A percentile compares a stretch with the other conserved stretches of the same genome.
Conservation (phyloP, 1,140 invertebrate genomes). For the Brachionus sp. region DNA sequence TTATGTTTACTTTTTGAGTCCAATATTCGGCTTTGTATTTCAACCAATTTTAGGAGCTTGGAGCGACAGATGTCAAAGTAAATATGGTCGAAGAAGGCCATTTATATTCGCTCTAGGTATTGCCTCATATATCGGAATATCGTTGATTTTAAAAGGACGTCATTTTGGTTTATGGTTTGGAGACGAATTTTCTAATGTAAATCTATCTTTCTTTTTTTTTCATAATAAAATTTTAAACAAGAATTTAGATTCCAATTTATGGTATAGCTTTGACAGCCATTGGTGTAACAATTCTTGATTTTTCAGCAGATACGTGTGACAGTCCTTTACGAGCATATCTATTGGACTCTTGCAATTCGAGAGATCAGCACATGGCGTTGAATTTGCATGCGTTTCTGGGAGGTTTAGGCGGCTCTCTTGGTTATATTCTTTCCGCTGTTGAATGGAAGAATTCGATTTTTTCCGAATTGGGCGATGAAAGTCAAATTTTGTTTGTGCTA, state of each 20-base stretch:
- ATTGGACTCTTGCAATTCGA: conserved; percentile 15
- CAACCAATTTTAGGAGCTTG: conserved; percentile 60
- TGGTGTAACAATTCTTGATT: conserved; percentile 18
- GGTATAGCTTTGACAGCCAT: conserved; percentile 18
- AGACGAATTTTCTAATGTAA: not conserved
- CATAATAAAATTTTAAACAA: not conserved
- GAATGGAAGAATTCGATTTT: conserved; percentile 33
- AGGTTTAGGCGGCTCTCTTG: conserved; percentile 1
- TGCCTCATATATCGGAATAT: conserved; percentile 7
- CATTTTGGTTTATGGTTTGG: conserved; percentile 15
- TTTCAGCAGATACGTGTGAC: conserved; percentile 39
- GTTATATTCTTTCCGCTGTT: conserved; percentile 12
- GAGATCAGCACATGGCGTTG: conserved; percentile 24
- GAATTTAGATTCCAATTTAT: conserved; percentile 17
- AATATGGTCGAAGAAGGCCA: conserved; percentile 58
- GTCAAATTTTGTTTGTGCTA: conserved; percentile 37
- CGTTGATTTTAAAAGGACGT: not conserved
- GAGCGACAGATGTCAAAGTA: conserved; percentile 56
- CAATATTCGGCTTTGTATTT: conserved; percentile 59
- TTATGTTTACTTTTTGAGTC: conserved; percentile 51
- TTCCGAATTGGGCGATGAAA: conserved; percentile 15
- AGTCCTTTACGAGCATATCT: conserved; percentile 37
- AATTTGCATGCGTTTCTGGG: conserved; percentile 42
- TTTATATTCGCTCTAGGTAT: conserved; percentile 57
- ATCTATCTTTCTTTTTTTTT: not conserved